These are phyloP conservation scores for Diprion similis DNA, from an alignment of 1,140 invertebrate genomes.

Conservation along the genomic window DNA sequence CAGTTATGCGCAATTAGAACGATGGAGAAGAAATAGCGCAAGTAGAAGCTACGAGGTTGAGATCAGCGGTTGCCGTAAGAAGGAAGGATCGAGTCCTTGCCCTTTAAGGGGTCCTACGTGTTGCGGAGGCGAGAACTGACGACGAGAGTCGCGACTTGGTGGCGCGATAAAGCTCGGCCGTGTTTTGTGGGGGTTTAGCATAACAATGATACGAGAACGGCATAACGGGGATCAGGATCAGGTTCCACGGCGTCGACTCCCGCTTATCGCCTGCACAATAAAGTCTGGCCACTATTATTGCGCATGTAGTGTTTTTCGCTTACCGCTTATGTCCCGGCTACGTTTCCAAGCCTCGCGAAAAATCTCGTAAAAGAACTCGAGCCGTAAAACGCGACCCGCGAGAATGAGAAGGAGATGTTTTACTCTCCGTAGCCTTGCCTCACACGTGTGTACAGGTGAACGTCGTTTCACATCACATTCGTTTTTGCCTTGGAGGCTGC, in stretches of 20 bases:
- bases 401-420: not conserved
- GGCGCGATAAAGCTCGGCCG: not conserved
- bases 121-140: too few species aligned
- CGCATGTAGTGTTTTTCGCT: slow-evolving; percentile 5
- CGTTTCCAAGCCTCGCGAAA: not conserved
- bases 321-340: not conserved
- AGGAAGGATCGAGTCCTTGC: too few species aligned
- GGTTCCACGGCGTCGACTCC: slow-evolving; percentile 15
- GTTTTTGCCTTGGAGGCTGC: too few species aligned
- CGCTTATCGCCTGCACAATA: not conserved
- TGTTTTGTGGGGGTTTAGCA: slow-evolving; percentile 22
- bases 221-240: slow-evolving; percentile 24
- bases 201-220: slow-evolving; percentile 22
- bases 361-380: not conserved
- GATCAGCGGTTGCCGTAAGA: too few species aligned
- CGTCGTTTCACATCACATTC: too few species aligned
- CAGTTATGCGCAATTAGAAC: too few species aligned
- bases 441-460: too few species aligned
- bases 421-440: not conserved
- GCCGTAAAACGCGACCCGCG: slow-evolving; percentile 1
- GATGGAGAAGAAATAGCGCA: too few species aligned
- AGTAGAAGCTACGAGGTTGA: too few species aligned
- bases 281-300: not conserved
- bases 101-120: too few species aligned
- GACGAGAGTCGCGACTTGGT: too few species aligned